Conservation (phyloP, 2,113 vertebrate genomes). For the Pantherophis guttatus region DNA sequence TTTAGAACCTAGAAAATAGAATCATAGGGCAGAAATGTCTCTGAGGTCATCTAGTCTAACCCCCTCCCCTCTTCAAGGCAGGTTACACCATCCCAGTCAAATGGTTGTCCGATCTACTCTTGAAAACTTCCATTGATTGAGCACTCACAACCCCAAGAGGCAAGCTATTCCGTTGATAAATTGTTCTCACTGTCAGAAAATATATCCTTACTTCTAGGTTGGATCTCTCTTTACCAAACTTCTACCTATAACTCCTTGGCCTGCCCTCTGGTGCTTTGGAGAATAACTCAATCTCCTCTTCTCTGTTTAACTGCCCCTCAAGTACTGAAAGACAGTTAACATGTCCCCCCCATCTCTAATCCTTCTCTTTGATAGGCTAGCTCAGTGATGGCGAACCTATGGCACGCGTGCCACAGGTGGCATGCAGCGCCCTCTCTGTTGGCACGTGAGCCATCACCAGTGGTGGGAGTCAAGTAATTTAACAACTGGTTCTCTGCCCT, state of each 20-base stretch:
- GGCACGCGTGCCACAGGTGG: too few relatives aligned
- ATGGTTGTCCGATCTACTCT: background rate
- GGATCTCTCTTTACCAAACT: background rate
- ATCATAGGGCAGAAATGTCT: background rate
- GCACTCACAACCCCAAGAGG: background rate
- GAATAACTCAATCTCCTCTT: too few relatives aligned
- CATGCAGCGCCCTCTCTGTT: too few relatives aligned
- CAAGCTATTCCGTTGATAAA: background rate
- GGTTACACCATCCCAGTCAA: background rate
- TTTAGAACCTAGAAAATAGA: background rate
- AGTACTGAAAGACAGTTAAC: background rate
- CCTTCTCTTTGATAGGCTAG: too few relatives aligned
- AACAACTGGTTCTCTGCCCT: too few relatives aligned
- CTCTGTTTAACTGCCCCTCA: too few relatives aligned
- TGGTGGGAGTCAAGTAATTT: too few relatives aligned
- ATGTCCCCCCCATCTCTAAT: background rate
- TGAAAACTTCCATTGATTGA: background rate
- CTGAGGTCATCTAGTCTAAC: too few relatives aligned
- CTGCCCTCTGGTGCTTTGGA: too few relatives aligned
- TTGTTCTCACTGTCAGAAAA: background rate
- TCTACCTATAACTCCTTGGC: background rate
- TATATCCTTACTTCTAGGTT: background rate
- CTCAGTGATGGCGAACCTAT: too few relatives aligned
- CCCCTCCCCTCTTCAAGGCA: too few relatives aligned
- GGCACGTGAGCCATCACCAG: too few relatives aligned